Conservation (phyloP, 1,140 invertebrate genomes). For the Hylyphantes graminicola region DNA sequence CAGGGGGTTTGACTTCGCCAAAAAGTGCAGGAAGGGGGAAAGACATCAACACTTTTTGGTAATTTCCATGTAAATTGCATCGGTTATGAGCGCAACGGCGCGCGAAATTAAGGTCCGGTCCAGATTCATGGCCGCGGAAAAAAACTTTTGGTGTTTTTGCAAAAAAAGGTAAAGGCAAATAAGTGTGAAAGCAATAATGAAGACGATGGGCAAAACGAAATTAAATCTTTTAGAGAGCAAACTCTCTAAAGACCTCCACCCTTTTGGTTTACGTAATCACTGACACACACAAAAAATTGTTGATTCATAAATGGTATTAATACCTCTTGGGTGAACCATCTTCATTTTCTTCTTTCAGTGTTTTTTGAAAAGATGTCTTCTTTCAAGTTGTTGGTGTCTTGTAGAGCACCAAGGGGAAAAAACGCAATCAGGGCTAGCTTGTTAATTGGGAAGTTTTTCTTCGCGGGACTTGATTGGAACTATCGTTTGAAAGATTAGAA, state of each 20-base stretch:
- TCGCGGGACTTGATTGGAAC: too few species aligned
- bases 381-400: too few species aligned
- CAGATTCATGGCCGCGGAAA: background rate
- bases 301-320: slow-evolving; percentile 59
- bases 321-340: slow-evolving; percentile 20
- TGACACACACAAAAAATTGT: slow-evolving; percentile 30
- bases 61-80: slow-evolving; percentile 60
- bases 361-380: too few species aligned
- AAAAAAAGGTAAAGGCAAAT: slow-evolving; percentile 52
- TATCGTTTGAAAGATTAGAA: too few species aligned
- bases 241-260: slow-evolving; percentile 17
- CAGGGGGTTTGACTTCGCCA: slow-evolving; percentile 40
- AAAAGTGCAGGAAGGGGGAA: background rate
- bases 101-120: slow-evolving; percentile 53
- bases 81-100: slow-evolving; percentile 50
- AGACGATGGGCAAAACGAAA: slow-evolving; percentile 46
- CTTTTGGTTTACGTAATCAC: slow-evolving; percentile 46
- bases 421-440: too few species aligned
- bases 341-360: too few species aligned
- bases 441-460: too few species aligned
- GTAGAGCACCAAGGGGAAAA: too few species aligned
- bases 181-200: slow-evolving; percentile 56
- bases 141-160: slow-evolving; percentile 9
- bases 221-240: slow-evolving; percentile 53
- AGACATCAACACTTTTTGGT: slow-evolving; percentile 57